Base-by-base conservation (phyloP, 2,113 vertebrate genomes). In the Eubucco bourcierii region DNA sequence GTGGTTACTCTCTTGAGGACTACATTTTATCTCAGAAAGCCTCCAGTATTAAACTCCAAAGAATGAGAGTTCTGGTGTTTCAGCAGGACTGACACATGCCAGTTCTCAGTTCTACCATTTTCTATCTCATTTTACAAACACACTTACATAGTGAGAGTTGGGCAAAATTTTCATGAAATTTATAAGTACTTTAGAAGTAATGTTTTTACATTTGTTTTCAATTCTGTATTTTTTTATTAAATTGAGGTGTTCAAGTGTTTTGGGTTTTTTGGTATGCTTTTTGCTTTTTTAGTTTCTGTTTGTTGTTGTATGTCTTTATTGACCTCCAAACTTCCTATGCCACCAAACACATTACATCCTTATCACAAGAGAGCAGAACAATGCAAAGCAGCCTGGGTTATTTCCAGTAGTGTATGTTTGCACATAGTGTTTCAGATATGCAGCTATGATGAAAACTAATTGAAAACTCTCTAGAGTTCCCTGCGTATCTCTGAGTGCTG, bases 201-300 rank as follows among this genome's bases (percentile, higher is more conserved):
- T 14, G 4, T 34, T 82, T 76, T n/a, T 33, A 15, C 7, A 63
- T 3, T 31, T 56, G 2, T 53, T 90, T 64, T 85, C 17, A 50
- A 23, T 50, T 50, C 21, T 34, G 23, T 7, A 16, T n/a, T 24
- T 70, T 65, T 73, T 66, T 37, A 72, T 46, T 33, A 73, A 59
- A 61, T 25, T 31, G 5, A 1, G 3, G 1, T 0, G 0, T 9
- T 33, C 25, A 5, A 56, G 55, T 28, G 28, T n/a, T n/a, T n/a
- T n/a, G 21, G 66, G 6, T 8, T 16, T 46, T n/a, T 16, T 31
- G 31, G 55, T 63, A 55, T 28, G 25, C 12, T 53, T 53, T 53
- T 53, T 52, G 50, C 14, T 44, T 16, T 44, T 44, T 44, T 16
- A 44, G 44, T 12, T 16, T 16, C 15, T 16, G 6, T 44, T n/a